Evolutionary conservation across 2,888 invertebrate species (phyloP), one percentile per base, ranked within the genome.

Genomic region (Marronus borbonicus): DNA sequence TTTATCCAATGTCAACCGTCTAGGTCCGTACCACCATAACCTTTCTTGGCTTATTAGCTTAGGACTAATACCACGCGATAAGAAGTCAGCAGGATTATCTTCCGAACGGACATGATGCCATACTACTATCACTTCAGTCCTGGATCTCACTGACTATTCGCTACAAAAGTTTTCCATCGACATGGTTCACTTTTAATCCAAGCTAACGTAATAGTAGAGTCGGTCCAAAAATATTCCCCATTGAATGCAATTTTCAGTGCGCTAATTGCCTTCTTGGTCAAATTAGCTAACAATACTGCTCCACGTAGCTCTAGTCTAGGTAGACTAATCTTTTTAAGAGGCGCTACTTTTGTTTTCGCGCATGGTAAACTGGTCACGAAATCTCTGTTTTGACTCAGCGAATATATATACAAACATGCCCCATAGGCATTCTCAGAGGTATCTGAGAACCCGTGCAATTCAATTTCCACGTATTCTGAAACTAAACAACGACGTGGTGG

Each of bases 51-150:
- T 12, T 44, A 12, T 44, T 1, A 44, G 8, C 44, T 3, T 44
- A 8, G 44, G 44, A 12, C 44, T 68, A 50, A 68, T 28, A 2
- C 86, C 85, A 20, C 85, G 70, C 0, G 85, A 86, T 0, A 85
- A 80, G 17, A 83, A 83, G 76, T 85, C 85, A 10, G 84, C 84
- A 0, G 85, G 84, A 74, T 86, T 86, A 7, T 81, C 74, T 28
- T 79, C 77, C 4, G 82, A 81, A 10, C 79, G 69, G 0, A 85
- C 84, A 75, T 85, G 83, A 49, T 68, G 70, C 85, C 85, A 86
- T n/a, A 2, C 69, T 74, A 1, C 74, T 24, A 12, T 82, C 80
- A 36, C 82, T 77, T 10, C 69, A n/a, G 8, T 80, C 78, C 72
- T 85, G 84, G 14, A 86, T 84, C 36, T 83, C 78, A 0, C 81